A percentile compares a stretch with the other conserved stretches of the same genome.
Evolutionary conservation across 2,888 invertebrate genomes (phyloP).

Genomic region (Patella caerulea): DNA sequence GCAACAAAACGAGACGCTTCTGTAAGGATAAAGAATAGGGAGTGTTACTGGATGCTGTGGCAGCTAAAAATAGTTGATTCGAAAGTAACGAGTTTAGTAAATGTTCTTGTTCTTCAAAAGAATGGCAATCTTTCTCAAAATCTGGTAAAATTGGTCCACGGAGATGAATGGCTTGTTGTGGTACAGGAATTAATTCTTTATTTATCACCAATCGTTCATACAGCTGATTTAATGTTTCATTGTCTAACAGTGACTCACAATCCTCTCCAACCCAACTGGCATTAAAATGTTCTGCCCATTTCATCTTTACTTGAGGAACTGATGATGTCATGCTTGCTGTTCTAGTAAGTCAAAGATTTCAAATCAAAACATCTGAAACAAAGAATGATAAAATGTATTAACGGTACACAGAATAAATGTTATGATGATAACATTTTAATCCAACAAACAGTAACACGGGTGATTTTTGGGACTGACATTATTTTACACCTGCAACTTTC

Average conservation of each 20-base stretch:
- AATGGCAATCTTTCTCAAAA: conserved; percentile 75
- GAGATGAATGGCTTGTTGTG: conserved; percentile 65
- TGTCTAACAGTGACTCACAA: conserved; percentile 75
- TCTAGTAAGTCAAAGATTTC: too few relatives aligned
- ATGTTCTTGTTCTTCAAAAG: conserved; percentile 74
- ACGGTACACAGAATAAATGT: too few relatives aligned
- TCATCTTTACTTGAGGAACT: conserved; percentile 64
- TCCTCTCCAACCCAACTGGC: conserved; percentile 77
- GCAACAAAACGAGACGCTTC: conserved; percentile 75
- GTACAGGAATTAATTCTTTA: conserved; percentile 68
- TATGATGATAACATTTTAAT: too few relatives aligned
- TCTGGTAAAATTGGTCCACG: conserved; percentile 73
- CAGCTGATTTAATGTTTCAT: conserved; percentile 74
- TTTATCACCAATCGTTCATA: conserved; percentile 75
- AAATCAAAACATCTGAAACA: too few relatives aligned
- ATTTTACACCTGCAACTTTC: too few relatives aligned
- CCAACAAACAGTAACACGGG: too few relatives aligned
- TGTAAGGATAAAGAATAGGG: conserved; percentile 76
- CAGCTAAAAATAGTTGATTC: conserved; percentile 75
- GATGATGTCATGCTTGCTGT: too few relatives aligned
- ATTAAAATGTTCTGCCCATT: conserved; percentile 77
- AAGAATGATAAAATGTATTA: too few relatives aligned
- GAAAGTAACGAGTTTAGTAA: conserved; percentile 74
- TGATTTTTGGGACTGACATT: too few relatives aligned
- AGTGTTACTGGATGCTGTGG: conserved; percentile 75